Base-by-base conservation (phyloP, 2,113 vertebrate genomes). In the Lophius piscatorius region DNA sequence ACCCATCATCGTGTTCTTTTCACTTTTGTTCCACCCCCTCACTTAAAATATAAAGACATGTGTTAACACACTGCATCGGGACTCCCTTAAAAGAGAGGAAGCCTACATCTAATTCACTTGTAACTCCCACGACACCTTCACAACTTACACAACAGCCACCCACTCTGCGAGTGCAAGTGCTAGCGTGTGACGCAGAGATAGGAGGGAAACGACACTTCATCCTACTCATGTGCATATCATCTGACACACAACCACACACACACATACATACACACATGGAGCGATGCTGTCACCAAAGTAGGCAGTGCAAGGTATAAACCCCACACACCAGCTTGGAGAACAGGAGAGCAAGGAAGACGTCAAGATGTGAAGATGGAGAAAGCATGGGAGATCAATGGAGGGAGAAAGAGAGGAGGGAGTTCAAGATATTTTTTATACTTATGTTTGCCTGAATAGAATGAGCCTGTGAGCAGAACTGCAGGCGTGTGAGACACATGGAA, bases 111-210 rank as follows among this genome's bases (percentile, higher is more conserved):
- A 82, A 84, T 83, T 86, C 83, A 86, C 81, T 61, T 76, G 21
- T 57, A 63, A 83, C 83, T 83, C 86, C 83, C 74, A 82, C 83
- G 8, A 74, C 20, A 20, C 83, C 68, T 76, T 85, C 68, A 40
- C n/a, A 63, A 82, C 78, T 90, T 90, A 90, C 75, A 86, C 85
- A 90, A 90, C 88, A 76, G 65, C 88, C 81, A 34, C 85, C 85
- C 75, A 64, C 78, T 77, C 69, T 41, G 35, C 26, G 70, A 71
- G 74, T 41, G 59, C 57, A 63, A 79, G 78, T 66, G 87, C 80
- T 73, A 70, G 70, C 41, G 82, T 76, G 76, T 87, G 88, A 90
- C 83, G 85, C 85, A 85, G 76, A 76, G 67, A 84, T 76, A 76
- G 64, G 59, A 78, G 76, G 71, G 77, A 86, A 69, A 87, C 65